Conservation (phyloP, 2,113 vertebrate species). For the Bufo bufo region DNA sequence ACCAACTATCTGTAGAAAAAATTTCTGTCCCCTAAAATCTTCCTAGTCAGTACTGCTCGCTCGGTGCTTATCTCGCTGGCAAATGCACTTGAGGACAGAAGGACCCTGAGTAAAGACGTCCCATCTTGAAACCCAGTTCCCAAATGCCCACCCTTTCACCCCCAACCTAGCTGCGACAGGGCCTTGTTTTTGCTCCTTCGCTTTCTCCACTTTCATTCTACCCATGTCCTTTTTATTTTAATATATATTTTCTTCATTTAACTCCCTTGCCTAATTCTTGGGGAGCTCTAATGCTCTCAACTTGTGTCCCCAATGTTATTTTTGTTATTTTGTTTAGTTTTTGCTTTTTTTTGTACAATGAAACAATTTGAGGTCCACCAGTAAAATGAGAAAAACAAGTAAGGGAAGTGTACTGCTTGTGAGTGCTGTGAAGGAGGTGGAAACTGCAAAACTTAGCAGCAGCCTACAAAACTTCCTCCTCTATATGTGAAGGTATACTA, state of each 20-base stretch:
- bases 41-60: not conserved
- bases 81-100: conserved; percentile 25
- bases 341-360: conserved; percentile 54
- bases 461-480: no score
- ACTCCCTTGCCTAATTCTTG: not conserved
- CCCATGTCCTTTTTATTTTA: conserved; percentile 47
- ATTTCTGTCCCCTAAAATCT: conserved; percentile 12
- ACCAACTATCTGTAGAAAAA: not conserved
- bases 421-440: no score
- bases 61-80: not conserved
- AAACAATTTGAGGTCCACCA: conserved; percentile 42
- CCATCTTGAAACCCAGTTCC: not conserved
- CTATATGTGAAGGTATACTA: no score
- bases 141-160: not conserved
- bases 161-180: not conserved
- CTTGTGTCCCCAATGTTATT: not conserved
- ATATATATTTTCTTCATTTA: conserved; percentile 59
- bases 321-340: conserved; percentile 43
- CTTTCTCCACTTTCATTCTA: not conserved
- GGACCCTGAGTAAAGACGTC: not conserved
- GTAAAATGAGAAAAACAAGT: conserved; percentile 41
- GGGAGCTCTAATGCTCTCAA: not conserved
- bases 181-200: conserved; percentile 16
- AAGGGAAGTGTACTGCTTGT: not conserved
- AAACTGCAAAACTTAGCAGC: no score